Base-by-base conservation (phyloP, 1,140 invertebrate genomes). In the Oreohelix idahoensis region DNA sequence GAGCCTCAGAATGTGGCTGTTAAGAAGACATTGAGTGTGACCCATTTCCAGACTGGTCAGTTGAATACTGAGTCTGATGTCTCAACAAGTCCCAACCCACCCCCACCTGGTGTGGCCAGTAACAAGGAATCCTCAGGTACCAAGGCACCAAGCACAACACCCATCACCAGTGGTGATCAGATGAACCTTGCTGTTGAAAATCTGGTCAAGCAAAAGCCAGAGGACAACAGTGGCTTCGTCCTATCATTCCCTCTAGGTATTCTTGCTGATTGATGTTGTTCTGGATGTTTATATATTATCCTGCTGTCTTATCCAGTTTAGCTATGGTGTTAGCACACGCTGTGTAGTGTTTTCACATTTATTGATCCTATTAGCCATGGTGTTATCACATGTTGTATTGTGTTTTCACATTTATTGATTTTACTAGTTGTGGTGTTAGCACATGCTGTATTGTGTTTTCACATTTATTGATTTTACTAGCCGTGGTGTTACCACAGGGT, bases 51-150 rank as follows among this genome's bases (percentile, higher is more conserved):
- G 29, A 42, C 45, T 29, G 36, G 74, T n/a, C 63, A 71, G 38
- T 81, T 86, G 69, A 89, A 87, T 77, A 89, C 88, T 32, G 84
- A 87, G 53, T 80, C 87, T 32, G 86, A 85, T 71, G 84, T 83
- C 0, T 85, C 87, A 35, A 90, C 89, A 29, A 88, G 88, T 71
- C 89, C 89, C 5, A 90, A 90, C 76, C 89, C 89, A n/a, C 86
- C 88, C 13, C 89, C 89, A 1, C 88, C 89, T 29, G 86, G 81
- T 29, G n/a, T 83, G 13, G 85, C 69, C 15, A 69, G 53, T 11
- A 69, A 77, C 17, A 66, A 83, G 39, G 39, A 36, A n/a, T 32
- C 29, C 2, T 38, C 66, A 36, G 51, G 69, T 17, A 66, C 70
- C 35, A 81, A 79, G 84, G 35, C 49, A 66, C 66, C 86, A 53